Evolutionary conservation across 2,888 invertebrate species (phyloP).

Genomic region (Hoplodrina blanda): DNA sequence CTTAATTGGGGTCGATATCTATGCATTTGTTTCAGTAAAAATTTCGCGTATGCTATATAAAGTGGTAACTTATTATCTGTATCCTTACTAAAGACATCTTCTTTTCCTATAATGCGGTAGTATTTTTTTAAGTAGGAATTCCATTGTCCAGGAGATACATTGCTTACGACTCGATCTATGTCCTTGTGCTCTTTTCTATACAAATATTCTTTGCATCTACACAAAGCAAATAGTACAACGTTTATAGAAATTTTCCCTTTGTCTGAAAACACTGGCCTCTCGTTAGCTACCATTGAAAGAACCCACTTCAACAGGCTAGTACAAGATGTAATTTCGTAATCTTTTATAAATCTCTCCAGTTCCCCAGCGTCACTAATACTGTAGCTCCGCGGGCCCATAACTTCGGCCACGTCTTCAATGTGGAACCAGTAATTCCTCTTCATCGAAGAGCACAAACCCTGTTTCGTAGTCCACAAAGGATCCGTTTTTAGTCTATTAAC

Average conservation of each 20-base stretch:
- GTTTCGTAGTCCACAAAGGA: conserved; percentile 84
- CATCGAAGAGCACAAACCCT: conserved; percentile 89
- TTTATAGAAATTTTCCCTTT: conserved; percentile 90
- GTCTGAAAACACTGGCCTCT: conserved; percentile 84
- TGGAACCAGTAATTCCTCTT: conserved; percentile 92
- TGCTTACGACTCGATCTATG: conserved; percentile 87
- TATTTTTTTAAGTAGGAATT: conserved; percentile 92
- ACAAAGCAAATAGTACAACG: conserved; percentile 93
- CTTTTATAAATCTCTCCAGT: conserved; percentile 91
- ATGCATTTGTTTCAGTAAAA: conserved; percentile 91
- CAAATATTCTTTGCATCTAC: conserved; percentile 92
- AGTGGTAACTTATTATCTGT: conserved; percentile 77
- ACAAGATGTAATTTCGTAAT: conserved; percentile 95
- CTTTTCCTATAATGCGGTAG: conserved; percentile 91
- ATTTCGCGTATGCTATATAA: conserved; percentile 86
- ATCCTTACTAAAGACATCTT: conserved; percentile 86
- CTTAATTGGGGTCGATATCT: conserved; percentile 91
- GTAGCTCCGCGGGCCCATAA: conserved; percentile 94
- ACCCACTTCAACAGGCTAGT: conserved; percentile 93
- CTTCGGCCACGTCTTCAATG: conserved; percentile 91
- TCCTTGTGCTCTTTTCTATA: conserved; percentile 92
- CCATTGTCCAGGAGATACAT: conserved; percentile 91
- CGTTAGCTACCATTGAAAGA: conserved; percentile 80
- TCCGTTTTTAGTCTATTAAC: conserved; percentile 82
- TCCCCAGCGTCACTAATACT: conserved; percentile 91